Conservation (phyloP, 2,888 invertebrate genomes). For the Tetramorium bicarinatum region DNA sequence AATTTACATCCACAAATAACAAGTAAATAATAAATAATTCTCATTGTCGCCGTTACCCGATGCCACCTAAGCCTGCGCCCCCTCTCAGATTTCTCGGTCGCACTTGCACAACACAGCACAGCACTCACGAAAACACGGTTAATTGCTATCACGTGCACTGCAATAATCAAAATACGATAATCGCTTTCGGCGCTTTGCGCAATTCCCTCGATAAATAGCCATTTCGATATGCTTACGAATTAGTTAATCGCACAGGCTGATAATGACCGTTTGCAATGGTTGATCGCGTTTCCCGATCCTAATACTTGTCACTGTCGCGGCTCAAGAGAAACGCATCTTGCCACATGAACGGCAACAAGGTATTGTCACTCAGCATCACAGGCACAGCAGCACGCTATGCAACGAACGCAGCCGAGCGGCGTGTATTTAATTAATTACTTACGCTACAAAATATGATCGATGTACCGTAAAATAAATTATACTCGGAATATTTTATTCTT, state of each 20-base stretch:
- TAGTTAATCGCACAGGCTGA: neutral
- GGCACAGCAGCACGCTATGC: neutral
- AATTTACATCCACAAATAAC: neutral
- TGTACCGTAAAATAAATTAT: neutral
- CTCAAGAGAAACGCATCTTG: neutral
- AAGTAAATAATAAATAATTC: neutral
- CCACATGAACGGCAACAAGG: neutral
- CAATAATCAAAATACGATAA: slow-evolving; percentile 21
- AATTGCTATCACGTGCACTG: neutral
- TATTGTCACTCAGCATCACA: neutral
- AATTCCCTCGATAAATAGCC: neutral
- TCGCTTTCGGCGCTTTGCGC: neutral
- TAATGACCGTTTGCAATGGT: neutral
- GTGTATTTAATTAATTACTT: neutral
- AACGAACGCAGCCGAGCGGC: neutral
- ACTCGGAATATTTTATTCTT: neutral
- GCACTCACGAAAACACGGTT: neutral
- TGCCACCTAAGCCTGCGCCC: neutral
- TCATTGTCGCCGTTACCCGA: neutral
- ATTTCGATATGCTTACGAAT: neutral
- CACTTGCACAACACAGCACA: neutral
- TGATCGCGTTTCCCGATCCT: neutral
- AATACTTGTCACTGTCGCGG: neutral
- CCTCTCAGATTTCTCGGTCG: neutral
- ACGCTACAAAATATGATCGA: neutral